A percentile compares a stretch with the other conserved stretches of the same genome.
Conservation (phyloP, 2,113 vertebrate genomes). For the Myiagra hebetior region DNA sequence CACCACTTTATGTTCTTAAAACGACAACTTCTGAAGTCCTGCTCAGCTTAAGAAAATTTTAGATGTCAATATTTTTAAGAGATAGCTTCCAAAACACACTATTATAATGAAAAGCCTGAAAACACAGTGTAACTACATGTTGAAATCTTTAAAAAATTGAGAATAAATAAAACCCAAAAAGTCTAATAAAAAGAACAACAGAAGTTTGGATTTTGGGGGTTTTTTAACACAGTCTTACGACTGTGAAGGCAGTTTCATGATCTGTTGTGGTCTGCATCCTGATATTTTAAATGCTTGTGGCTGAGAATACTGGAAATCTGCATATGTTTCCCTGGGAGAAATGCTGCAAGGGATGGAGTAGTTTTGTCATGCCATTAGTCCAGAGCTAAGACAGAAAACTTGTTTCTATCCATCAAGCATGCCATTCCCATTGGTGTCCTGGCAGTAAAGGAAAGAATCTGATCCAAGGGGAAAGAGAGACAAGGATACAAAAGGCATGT, state of each 20-base stretch:
- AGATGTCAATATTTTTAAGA: not conserved
- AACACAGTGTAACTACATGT: not conserved
- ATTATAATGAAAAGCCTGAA: not conserved
- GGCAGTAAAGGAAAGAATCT: not conserved
- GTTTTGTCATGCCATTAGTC: not conserved
- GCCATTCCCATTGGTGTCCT: not conserved
- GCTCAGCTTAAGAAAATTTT: not conserved
- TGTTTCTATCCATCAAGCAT: not conserved
- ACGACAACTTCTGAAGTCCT: not conserved
- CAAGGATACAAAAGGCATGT: not conserved
- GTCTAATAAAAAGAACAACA: not conserved
- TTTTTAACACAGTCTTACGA: not conserved
- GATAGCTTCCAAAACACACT: not conserved
- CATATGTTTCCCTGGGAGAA: not conserved
- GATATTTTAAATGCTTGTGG: not conserved
- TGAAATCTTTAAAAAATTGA: not conserved
- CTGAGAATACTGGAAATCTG: constrained; percentile 12
- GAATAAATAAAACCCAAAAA: not conserved
- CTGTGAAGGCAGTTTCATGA: not conserved
- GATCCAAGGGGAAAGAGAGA: not conserved
- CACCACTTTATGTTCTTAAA: not conserved
- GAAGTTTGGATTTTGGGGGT: not conserved
- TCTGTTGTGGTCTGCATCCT: not conserved
- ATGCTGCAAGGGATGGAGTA: not conserved
- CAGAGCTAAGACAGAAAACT: not conserved